phyloP scores from a whole-genome alignment of 2,113 vertebrate genomes.

The Tichodroma muraria region DNA sequence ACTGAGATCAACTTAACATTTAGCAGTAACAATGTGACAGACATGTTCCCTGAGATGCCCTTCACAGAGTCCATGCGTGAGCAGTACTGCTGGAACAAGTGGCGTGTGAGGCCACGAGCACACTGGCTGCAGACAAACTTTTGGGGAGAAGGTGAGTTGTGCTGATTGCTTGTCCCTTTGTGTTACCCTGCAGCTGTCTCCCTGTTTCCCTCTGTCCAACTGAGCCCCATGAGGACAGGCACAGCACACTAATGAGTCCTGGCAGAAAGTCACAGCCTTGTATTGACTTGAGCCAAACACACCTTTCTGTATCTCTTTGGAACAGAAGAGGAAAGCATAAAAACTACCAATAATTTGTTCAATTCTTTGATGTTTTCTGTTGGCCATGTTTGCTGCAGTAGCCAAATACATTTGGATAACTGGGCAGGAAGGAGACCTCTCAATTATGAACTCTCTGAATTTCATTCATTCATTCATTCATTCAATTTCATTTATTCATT shows the following conservation, averaged over 20 bases:
- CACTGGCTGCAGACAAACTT: slow-evolving; percentile 82
- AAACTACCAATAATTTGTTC: neutral
- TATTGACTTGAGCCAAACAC: neutral
- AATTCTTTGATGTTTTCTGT: neutral
- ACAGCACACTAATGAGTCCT: neutral
- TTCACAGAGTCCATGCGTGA: slow-evolving; percentile 75
- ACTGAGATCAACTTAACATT: slow-evolving; percentile 86
- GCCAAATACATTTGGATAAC: neutral
- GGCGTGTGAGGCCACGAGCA: slow-evolving; percentile 76
- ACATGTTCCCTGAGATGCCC: slow-evolving; percentile 85
- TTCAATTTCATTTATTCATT: no score
- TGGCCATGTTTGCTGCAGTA: neutral
- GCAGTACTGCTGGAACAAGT: slow-evolving; percentile 78
- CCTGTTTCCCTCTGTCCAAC: neutral
- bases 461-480: no score
- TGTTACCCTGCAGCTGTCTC: no score
- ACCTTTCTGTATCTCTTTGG: neutral
- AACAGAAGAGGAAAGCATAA: neutral
- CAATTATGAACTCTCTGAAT: neutral
- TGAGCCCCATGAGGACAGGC: neutral
- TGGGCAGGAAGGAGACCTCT: neutral
- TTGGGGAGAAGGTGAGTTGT: slow-evolving; percentile 79
- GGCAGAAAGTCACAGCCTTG: neutral
- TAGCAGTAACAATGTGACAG: slow-evolving; percentile 84
- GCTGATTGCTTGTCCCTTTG: neutral